Conservation (phyloP, 1,140 invertebrate genomes). For the Drosophila auraria region DNA sequence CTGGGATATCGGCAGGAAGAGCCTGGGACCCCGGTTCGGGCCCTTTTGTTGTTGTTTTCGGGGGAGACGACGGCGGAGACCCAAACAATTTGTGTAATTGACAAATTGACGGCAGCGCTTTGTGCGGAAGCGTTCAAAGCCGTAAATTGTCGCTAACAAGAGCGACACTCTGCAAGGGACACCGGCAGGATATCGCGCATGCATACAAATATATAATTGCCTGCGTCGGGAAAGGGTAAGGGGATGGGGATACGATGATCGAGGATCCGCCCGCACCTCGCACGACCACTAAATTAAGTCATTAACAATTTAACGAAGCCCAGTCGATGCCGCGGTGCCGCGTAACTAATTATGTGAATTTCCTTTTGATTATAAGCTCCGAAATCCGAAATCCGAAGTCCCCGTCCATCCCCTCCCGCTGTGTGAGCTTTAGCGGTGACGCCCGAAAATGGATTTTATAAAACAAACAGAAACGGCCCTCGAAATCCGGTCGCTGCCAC, state of each 20-base stretch:
- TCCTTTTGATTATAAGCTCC: slow-evolving; percentile 67
- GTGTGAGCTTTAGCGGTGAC: slow-evolving; percentile 44
- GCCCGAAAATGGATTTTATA: slow-evolving; percentile 70
- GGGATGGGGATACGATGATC: neutral
- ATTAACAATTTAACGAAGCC: slow-evolving; percentile 81
- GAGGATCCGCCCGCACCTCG: slow-evolving; percentile 61
- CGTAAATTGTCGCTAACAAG: slow-evolving; percentile 84
- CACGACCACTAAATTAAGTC: slow-evolving; percentile 78
- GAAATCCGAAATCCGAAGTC: slow-evolving; percentile 3
- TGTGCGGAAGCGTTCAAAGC: slow-evolving; percentile 83
- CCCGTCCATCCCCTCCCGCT: too few relatives aligned
- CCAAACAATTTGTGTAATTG: slow-evolving; percentile 85
- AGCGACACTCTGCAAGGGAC: slow-evolving; percentile 37
- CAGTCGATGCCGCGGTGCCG: slow-evolving; percentile 45
- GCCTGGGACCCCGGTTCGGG: slow-evolving; percentile 35
- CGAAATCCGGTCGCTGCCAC: slow-evolving; percentile 61
- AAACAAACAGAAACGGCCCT: slow-evolving; percentile 74
- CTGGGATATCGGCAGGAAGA: slow-evolving; percentile 61
- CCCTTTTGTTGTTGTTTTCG: slow-evolving; percentile 44
- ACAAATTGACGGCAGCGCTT: slow-evolving; percentile 84
- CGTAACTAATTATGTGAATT: slow-evolving; percentile 84
- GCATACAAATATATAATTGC: slow-evolving; percentile 64
- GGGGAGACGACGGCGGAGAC: slow-evolving; percentile 37
- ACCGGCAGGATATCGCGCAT: slow-evolving; percentile 63
- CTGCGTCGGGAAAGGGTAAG: slow-evolving; percentile 1